Evolutionary conservation across 2,113 vertebrate species (phyloP).

Genomic region (Pardalotus punctatus): DNA sequence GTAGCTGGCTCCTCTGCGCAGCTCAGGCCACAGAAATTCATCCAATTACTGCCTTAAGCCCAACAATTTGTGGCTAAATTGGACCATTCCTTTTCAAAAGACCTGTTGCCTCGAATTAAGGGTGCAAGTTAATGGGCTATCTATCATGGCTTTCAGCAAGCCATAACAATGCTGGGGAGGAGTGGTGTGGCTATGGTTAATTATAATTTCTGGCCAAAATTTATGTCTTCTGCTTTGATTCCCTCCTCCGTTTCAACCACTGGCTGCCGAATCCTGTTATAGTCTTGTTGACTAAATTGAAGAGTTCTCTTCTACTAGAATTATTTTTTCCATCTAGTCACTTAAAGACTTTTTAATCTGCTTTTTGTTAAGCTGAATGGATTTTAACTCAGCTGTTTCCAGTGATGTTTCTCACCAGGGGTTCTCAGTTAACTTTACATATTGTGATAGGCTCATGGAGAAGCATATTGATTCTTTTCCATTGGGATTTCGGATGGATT

Average conservation of each 20-base stretch:
- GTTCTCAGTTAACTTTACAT: background rate
- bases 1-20: background rate
- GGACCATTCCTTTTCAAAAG: conserved; percentile 1
- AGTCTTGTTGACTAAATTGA: background rate
- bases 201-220: conserved; percentile 18
- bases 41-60: conserved; percentile 10
- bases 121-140: background rate
- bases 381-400: conserved; percentile 17
- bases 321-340: background rate
- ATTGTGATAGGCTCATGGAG: background rate
- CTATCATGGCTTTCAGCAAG: conserved; percentile 15
- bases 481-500: background rate
- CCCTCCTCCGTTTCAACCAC: background rate
- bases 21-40: background rate
- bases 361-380: conserved; percentile 20
- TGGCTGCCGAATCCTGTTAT: background rate
- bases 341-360: conserved; percentile 24
- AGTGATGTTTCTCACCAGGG: background rate
- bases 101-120: background rate
- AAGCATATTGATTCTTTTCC: background rate
- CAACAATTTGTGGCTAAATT: conserved; percentile 26
- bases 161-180: background rate
- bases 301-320: background rate
- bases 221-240: background rate
- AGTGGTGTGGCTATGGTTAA: background rate